phyloP scores from a whole-genome alignment of 2,113 vertebrate species.

The Neopipo cinnamomea region DNA sequence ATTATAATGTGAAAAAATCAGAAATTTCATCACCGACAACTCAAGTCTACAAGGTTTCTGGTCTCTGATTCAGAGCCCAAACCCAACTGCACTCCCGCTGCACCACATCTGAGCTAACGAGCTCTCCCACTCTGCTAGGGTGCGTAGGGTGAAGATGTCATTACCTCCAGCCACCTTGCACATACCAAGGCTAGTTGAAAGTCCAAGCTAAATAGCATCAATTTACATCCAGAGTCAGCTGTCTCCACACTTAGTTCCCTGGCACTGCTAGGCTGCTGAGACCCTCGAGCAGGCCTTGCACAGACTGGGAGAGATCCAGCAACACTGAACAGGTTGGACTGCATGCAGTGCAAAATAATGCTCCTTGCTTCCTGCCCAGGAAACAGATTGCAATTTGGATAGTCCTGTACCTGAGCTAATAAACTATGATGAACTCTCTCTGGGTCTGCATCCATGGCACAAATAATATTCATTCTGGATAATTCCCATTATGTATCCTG shows the following conservation, averaged over 20 bases:
- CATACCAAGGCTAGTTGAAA: background rate
- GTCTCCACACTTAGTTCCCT: background rate
- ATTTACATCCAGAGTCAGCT: background rate
- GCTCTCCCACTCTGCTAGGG: background rate
- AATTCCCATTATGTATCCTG: background rate
- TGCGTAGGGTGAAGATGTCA: background rate
- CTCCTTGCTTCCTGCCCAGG: background rate
- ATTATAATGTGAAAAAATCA: background rate
- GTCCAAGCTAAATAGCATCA: background rate
- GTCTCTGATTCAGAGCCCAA: background rate
- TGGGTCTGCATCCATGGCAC: background rate
- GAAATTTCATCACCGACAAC: background rate
- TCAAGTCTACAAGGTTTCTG: background rate
- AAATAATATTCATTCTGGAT: background rate
- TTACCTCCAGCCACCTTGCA: background rate
- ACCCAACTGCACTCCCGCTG: background rate
- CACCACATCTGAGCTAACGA: background rate
- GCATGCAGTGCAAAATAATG: background rate
- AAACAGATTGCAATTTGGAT: slow-evolving; percentile 34
- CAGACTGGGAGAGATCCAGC: background rate
- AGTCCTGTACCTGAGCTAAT: slow-evolving; percentile 8
- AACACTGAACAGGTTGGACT: background rate
- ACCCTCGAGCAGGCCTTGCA: background rate
- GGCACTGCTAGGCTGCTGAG: background rate
- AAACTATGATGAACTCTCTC: slow-evolving; percentile 20